phyloP scores from a whole-genome alignment of 2,888 invertebrate genomes.

The Epiblema foenella region DNA sequence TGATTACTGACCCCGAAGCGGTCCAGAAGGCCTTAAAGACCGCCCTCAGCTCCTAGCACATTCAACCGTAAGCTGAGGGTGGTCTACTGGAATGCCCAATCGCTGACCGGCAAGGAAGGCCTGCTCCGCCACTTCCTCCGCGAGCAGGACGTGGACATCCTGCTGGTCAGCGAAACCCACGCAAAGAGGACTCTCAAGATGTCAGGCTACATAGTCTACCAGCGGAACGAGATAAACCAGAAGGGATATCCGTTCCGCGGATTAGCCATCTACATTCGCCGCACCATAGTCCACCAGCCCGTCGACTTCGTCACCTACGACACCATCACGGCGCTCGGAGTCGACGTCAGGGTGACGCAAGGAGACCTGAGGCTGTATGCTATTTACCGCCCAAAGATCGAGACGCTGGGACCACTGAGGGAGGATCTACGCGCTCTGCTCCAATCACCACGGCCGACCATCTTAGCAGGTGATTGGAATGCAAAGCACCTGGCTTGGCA shows the following conservation, averaged over 20 bases:
- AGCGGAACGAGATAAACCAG: not conserved
- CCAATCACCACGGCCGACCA: not conserved
- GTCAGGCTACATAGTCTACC: not conserved
- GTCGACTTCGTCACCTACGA: not conserved
- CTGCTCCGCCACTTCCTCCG: constrained; percentile 15
- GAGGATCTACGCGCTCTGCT: not conserved
- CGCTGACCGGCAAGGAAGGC: constrained; percentile 10
- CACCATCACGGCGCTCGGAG: constrained; percentile 30
- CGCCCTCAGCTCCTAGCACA: not conserved
- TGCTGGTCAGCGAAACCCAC: constrained; percentile 9
- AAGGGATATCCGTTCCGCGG: constrained; percentile 29
- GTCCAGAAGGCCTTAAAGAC: not conserved
- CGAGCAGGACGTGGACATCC: constrained; percentile 15
- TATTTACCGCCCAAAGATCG: constrained; percentile 26
- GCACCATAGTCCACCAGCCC: constrained; percentile 37
- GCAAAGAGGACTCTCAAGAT: not conserved
- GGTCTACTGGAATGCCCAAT: constrained; percentile 24
- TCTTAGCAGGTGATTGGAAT: constrained; percentile 18
- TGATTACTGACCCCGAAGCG: not conserved
- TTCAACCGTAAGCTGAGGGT: not conserved
- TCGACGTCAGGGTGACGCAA: constrained; percentile 10
- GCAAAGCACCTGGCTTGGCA: constrained; percentile 22
- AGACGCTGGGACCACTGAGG: fast-evolving
- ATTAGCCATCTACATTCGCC: constrained; percentile 22
- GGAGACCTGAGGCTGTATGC: constrained; percentile 25